Evolutionary conservation across 1,140 invertebrate genomes (phyloP).

Genomic region (Diuraphis noxia): DNA sequence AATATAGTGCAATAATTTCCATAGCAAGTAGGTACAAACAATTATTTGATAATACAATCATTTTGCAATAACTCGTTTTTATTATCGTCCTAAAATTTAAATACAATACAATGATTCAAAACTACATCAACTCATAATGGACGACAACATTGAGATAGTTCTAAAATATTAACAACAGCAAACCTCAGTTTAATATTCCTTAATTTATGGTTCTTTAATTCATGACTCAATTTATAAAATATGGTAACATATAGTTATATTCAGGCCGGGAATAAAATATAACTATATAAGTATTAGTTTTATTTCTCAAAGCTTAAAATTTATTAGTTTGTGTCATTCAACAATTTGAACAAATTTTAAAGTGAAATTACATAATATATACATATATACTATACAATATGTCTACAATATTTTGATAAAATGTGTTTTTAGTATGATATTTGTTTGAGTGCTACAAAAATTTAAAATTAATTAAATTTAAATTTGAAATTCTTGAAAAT

Average conservation of each 20-base stretch:
- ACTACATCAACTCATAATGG: neutral
- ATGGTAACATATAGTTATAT: neutral
- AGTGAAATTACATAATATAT: too few relatives aligned
- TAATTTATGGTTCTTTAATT: neutral
- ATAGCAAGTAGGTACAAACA: neutral
- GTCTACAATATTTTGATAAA: neutral
- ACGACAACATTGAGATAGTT: neutral
- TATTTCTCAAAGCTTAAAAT: neutral
- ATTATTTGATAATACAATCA: neutral
- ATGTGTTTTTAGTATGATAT: neutral
- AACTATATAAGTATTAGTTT: neutral
- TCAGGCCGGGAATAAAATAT: neutral
- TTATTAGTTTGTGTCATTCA: neutral
- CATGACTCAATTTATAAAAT: neutral
- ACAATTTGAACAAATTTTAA: neutral
- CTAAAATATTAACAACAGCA: neutral
- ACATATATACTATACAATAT: neutral
- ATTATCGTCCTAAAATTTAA: neutral
- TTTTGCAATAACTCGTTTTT: neutral
- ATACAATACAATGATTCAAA: neutral
- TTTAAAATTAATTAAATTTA: neutral
- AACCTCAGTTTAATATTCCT: neutral
- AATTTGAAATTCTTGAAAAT: neutral
- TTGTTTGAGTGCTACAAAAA: too few relatives aligned
- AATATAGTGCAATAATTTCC: neutral